phyloP scores from a whole-genome alignment of 2,113 vertebrate genomes.

The Oreochromis tanganicae region DNA sequence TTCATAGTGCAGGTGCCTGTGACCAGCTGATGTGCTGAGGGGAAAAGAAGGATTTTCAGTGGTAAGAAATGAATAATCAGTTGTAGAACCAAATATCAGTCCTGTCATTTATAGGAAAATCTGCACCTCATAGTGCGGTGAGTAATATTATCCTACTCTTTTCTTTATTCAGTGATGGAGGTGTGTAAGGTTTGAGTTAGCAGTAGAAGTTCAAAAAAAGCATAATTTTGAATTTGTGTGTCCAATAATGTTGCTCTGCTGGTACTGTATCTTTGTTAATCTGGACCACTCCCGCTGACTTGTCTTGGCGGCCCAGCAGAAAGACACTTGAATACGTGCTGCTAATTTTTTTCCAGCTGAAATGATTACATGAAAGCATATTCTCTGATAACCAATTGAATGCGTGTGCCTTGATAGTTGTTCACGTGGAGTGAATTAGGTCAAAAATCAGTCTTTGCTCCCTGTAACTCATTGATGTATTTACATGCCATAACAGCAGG shows the following conservation, averaged over 20 bases:
- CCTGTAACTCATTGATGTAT: background rate
- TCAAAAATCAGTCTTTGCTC: background rate
- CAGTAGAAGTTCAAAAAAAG: background rate
- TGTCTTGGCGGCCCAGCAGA: background rate
- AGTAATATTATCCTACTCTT: background rate
- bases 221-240: background rate
- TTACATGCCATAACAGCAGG: background rate
- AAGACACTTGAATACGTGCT: background rate
- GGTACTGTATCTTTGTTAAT: background rate
- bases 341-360: background rate
- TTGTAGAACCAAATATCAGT: background rate
- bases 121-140: background rate
- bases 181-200: background rate
- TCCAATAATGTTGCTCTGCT: background rate
- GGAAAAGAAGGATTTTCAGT: background rate
- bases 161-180: background rate
- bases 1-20: background rate
- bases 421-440: background rate
- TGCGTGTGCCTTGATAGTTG: background rate
- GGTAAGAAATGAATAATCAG: background rate
- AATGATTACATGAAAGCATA: background rate
- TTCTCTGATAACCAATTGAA: background rate
- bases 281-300: background rate
- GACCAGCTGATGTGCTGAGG: background rate
- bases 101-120: background rate